Conservation (phyloP, 2,888 invertebrate species). For the Lordiphosa andalusiaca region DNA sequence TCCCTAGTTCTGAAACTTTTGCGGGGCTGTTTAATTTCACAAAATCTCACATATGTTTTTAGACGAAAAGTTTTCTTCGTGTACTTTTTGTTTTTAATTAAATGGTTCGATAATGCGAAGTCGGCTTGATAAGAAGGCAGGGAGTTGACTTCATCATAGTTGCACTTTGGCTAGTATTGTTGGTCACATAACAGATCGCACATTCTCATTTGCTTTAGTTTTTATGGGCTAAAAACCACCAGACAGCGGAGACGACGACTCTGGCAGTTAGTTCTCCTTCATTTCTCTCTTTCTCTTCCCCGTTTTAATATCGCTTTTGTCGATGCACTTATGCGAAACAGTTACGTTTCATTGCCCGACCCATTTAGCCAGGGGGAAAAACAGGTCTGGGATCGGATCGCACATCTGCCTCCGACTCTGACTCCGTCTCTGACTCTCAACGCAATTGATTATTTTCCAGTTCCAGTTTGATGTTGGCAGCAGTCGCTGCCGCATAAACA, state of each 20-base stretch:
- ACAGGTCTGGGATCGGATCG: conserved; percentile 34
- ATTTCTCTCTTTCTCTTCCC: conserved; percentile 3
- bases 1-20: too few species aligned
- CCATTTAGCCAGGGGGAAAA: conserved; percentile 63
- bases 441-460: conserved; percentile 41
- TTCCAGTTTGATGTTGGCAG: conserved; percentile 7
- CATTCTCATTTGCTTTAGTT: conserved; percentile 2
- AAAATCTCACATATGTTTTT: too few species aligned
- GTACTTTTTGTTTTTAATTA: too few species aligned
- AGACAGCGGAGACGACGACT: background rate
- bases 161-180: conserved; percentile 11
- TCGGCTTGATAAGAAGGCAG: too few species aligned
- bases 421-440: conserved; percentile 8
- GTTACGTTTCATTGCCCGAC: conserved; percentile 76
- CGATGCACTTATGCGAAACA: conserved; percentile 70
- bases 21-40: too few species aligned
- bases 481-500: conserved; percentile 4
- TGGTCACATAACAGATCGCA: background rate
- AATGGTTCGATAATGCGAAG: too few species aligned
- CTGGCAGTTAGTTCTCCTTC: background rate
- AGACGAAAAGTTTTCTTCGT: too few species aligned
- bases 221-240: conserved; percentile 3
- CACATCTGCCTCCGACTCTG: conserved; percentile 13
- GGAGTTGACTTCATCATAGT: conserved; percentile 5
- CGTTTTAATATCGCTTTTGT: conserved; percentile 17